Evolutionary conservation across 2,888 invertebrate genomes (phyloP).

Genomic region (Diaperis boleti): DNA sequence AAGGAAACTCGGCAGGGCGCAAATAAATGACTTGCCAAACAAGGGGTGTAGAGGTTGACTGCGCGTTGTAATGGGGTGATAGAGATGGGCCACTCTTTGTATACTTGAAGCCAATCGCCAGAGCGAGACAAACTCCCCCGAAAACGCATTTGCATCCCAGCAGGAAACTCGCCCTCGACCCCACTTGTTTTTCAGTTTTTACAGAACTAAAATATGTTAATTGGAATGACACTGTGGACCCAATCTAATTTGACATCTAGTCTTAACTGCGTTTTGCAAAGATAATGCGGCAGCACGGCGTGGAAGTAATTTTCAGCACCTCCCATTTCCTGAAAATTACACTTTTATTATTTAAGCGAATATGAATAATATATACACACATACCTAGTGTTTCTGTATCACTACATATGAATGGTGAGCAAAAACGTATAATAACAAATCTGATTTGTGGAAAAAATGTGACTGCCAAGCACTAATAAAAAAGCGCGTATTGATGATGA

Average conservation of each 20-base stretch:
- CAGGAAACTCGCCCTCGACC: background rate
- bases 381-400: too few species aligned
- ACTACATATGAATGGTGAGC: too few species aligned
- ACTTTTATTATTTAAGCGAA: too few species aligned
- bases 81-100: conserved; percentile 39
- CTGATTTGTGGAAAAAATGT: too few species aligned
- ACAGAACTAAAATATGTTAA: conserved; percentile 32
- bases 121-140: conserved; percentile 14
- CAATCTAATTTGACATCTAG: background rate
- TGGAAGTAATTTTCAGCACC: too few species aligned
- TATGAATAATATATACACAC: too few species aligned
- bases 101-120: background rate
- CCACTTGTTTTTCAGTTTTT: conserved; percentile 31
- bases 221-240: conserved; percentile 2
- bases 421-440: too few species aligned
- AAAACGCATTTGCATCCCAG: conserved; percentile 37
- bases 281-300: too few species aligned
- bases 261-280: conserved; percentile 6
- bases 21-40: conserved; percentile 59
- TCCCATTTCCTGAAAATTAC: too few species aligned
- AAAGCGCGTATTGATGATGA: too few species aligned
- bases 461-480: too few species aligned
- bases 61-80: conserved; percentile 43
- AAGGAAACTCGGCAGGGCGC: conserved; percentile 56
- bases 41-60: conserved; percentile 43